Base-by-base conservation (phyloP, 2,113 vertebrate genomes). In the Alectura lathami region DNA sequence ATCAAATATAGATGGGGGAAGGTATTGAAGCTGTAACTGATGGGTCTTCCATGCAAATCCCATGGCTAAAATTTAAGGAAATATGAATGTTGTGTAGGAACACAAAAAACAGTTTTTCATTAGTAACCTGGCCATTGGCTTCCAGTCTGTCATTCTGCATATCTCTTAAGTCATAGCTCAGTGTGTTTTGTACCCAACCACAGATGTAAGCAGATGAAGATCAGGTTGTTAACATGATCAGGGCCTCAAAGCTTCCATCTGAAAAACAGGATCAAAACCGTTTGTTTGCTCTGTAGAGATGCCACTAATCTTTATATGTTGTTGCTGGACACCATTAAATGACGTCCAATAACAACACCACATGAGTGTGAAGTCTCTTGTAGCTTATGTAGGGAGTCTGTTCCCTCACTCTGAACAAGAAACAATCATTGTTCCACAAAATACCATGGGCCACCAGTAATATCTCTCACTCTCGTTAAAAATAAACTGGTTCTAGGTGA, bases 131-230 rank as follows among this genome's bases (percentile, higher is more conserved):
- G 21, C 32, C 54, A 53, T 0, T 66, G 59, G 51, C n/a, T 77
- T 66, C 48, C 36, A 83, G 53, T 30, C 47, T 1, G 17, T 75
- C 26, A 67, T 68, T 87, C 20, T 38, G 53, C 17, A 24, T 22
- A 6, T 59, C 74, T 38, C 72, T 24, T 16, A 68, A 63, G 48
- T 45, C 15, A 63, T 75, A 89, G 66, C 24, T 56, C 56, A 48
- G 23, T 38, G 15, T 17, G 48, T 23, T 76, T 78, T 94, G 74
- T 85, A 22, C 62, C 60, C 51, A 54, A 59, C 34, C 32, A n/a
- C 4, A 63, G 3, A 59, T 0, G 0, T 13, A 57, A 57, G 42
- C 11, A 81, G 45, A 68, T 0, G 5, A 79, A 36, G 32, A 63
- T 26, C 36, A 59, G 30, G 24, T 16, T 68, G 24, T 54, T 78